Conservation (phyloP, 2,888 invertebrate species). For the Euplexia lucipara region DNA sequence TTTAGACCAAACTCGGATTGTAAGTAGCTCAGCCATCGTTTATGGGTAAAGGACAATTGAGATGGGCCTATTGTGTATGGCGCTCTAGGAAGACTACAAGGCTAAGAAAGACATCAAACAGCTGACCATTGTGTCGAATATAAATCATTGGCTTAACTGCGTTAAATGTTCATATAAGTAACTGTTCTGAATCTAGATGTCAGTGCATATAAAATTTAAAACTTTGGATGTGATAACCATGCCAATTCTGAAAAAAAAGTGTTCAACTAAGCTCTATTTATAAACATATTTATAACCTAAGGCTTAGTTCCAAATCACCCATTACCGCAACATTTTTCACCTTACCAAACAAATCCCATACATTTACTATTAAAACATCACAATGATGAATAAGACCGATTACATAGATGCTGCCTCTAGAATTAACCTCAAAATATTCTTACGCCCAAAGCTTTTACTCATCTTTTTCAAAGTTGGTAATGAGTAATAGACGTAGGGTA, state of each 20-base stretch:
- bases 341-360: conserved; percentile 42
- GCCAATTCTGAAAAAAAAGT: neutral
- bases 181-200: neutral
- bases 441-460: conserved; percentile 60
- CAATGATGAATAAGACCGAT: conserved; percentile 63
- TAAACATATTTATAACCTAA: conserved; percentile 40
- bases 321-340: conserved; percentile 24
- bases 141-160: neutral
- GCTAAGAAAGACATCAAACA: neutral
- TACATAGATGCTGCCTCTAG: conserved; percentile 56
- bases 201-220: neutral
- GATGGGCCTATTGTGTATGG: neutral
- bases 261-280: conserved; percentile 15
- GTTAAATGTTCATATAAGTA: neutral
- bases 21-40: neutral
- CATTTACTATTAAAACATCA: conserved; percentile 66
- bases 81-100: neutral
- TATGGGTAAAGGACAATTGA: neutral
- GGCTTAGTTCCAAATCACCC: conserved; percentile 34
- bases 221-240: neutral
- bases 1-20: neutral
- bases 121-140: neutral
- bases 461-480: conserved; percentile 51
- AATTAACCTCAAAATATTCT: conserved; percentile 61
- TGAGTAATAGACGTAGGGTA: conserved; percentile 51